Evolutionary conservation across 30 jellyfish, hydroid and myxozoan genomes (phyloP).

Genomic region (Aurelia sp.): DNA sequence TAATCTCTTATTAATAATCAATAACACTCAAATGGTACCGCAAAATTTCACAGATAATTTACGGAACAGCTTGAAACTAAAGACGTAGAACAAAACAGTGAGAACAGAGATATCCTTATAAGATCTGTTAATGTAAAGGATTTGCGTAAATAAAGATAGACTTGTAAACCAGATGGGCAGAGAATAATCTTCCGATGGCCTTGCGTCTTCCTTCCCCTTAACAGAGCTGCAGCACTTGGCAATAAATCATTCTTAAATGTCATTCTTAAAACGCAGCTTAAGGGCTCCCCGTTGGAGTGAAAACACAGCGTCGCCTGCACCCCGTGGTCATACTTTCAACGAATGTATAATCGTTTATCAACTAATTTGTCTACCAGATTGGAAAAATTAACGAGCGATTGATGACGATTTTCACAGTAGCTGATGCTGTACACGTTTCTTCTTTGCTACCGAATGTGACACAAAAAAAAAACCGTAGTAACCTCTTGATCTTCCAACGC

Average conservation of each 20-base stretch:
- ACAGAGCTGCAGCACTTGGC: not conserved
- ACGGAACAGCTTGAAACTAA: constrained; percentile 33
- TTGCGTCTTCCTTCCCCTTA: too few relatives aligned
- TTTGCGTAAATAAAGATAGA: not conserved
- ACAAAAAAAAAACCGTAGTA: too few relatives aligned
- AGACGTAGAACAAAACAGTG: constrained; percentile 18
- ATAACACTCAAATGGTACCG: constrained; percentile 54
- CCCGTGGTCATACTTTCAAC: too few relatives aligned
- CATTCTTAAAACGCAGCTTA: not conserved
- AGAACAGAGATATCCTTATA: constrained; percentile 26
- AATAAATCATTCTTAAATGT: not conserved
- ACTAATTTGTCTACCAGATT: too few relatives aligned
- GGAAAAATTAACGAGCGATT: too few relatives aligned
- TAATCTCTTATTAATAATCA: constrained; percentile 31
- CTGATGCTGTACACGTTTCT: too few relatives aligned
- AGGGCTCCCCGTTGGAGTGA: not conserved
- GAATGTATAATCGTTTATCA: too few relatives aligned
- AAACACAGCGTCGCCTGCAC: too few relatives aligned
- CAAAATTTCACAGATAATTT: constrained; percentile 48
- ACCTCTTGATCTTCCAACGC: too few relatives aligned
- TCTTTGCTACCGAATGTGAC: too few relatives aligned
- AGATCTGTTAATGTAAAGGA: not conserved
- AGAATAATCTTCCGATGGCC: not conserved
- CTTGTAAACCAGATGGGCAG: not conserved
- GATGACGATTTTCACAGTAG: too few relatives aligned